phyloP scores from a whole-genome alignment of 2,888 invertebrate species.

The Lymantria monacha region DNA sequence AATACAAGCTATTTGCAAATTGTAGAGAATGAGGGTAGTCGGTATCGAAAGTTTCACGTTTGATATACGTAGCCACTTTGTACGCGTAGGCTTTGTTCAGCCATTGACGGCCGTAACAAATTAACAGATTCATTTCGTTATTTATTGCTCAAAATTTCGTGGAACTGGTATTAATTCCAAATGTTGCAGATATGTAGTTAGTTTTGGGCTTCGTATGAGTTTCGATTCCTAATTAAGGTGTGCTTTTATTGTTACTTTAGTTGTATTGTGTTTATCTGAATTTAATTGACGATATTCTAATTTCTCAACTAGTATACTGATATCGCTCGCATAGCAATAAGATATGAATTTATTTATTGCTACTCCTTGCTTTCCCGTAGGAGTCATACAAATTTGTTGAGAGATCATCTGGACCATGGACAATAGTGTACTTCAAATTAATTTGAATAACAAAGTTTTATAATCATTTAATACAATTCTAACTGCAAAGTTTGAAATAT shows the following conservation, averaged over 20 bases:
- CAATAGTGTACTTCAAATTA: no score
- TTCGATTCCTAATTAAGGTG: constrained; percentile 10
- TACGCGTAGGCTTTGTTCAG: constrained; percentile 1
- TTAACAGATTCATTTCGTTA: constrained; percentile 38
- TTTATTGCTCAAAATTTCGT: constrained; percentile 27
- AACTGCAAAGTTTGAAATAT: no score
- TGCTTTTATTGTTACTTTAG: not conserved
- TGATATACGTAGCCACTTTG: not conserved
- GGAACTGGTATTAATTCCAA: constrained; percentile 19
- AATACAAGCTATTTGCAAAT: not conserved
- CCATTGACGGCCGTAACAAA: constrained; percentile 33
- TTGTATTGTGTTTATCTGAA: not conserved
- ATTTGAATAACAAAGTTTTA: no score
- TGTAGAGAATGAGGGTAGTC: not conserved
- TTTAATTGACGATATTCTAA: no score
- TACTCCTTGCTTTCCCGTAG: no score
- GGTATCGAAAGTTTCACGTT: constrained; percentile 10
- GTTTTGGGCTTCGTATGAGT: constrained; percentile 2
- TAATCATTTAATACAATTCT: no score
- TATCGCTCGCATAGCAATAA: no score
- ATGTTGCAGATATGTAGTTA: constrained; percentile 7
- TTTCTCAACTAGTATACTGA: no score
- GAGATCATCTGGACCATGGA: no score
- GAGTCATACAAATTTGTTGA: no score
- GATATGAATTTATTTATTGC: not conserved